Percentiles rank a stretch among this genome's conserved stretches.
Evolutionary conservation across 1,140 invertebrate genomes (phyloP).

Genomic region (Danaus plexippus): DNA sequence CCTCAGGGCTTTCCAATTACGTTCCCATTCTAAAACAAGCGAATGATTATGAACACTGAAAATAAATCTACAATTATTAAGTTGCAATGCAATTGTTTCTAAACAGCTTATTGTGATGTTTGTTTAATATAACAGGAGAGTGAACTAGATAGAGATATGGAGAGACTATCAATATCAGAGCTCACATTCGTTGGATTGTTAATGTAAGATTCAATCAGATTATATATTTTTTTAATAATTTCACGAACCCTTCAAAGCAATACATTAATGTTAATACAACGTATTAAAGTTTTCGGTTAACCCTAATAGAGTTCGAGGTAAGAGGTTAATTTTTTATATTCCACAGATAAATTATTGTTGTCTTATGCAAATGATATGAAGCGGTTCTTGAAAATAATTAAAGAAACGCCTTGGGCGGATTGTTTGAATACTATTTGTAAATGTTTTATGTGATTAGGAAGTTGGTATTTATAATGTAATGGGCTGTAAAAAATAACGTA

Average conservation of each 20-base stretch:
- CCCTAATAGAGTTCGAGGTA: constrained; percentile 56
- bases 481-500: too few species aligned
- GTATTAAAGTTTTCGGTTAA: constrained; percentile 58
- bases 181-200: too few species aligned
- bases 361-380: constrained; percentile 62
- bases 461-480: constrained; percentile 20
- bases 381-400: constrained; percentile 61
- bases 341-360: constrained; percentile 61
- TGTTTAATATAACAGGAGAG: too few species aligned
- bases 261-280: constrained; percentile 1
- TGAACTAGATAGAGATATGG: too few species aligned
- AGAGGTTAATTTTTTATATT: constrained; percentile 54
- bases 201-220: too few species aligned
- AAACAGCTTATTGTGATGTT: too few species aligned
- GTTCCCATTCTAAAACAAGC: constrained; percentile 15
- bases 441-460: constrained; percentile 58
- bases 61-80: constrained; percentile 30
- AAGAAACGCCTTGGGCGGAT: constrained; percentile 47
- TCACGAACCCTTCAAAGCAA: too few species aligned
- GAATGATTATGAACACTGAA: constrained; percentile 19
- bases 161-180: too few species aligned
- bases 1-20: constrained; percentile 45
- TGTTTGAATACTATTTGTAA: constrained; percentile 40
- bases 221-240: too few species aligned
- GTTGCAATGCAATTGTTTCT: constrained; percentile 4